Percentiles rank a stretch among this genome's conserved stretches.
Evolutionary conservation across 2,113 vertebrate genomes (phyloP).

Genomic region (Gymnobelideus leadbeateri): DNA sequence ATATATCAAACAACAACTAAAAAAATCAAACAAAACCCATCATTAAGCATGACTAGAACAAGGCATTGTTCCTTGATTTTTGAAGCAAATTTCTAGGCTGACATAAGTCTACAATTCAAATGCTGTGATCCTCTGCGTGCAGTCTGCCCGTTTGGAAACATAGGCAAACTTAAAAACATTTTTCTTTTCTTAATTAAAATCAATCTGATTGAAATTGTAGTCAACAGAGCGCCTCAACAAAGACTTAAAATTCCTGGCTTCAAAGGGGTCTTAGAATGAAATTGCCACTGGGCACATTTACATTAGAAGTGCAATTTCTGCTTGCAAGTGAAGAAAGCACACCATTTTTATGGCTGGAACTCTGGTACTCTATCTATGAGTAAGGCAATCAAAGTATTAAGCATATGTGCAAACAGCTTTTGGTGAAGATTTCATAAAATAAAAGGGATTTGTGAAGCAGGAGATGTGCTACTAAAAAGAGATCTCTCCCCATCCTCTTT

Average conservation of each 20-base stretch:
- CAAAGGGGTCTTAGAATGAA: constrained; percentile 66
- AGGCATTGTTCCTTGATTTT: constrained; percentile 27
- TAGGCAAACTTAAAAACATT: constrained; percentile 67
- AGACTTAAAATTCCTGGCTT: constrained; percentile 74
- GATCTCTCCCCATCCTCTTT: background rate
- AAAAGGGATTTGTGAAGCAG: background rate
- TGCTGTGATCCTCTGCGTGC: constrained; percentile 39
- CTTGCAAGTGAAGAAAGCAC: constrained; percentile 73
- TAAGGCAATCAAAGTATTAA: constrained; percentile 70
- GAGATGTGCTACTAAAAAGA: background rate
- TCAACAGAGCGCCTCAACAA: constrained; percentile 63
- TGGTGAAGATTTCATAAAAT: background rate
- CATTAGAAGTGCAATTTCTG: constrained; percentile 77
- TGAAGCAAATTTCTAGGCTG: constrained; percentile 28
- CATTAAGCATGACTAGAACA: constrained; percentile 35
- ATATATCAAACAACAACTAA: background rate
- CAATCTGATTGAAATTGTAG: constrained; percentile 66
- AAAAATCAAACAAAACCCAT: background rate
- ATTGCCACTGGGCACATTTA: constrained; percentile 67
- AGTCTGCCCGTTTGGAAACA: constrained; percentile 20
- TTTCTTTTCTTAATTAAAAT: constrained; percentile 43
- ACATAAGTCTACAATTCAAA: constrained; percentile 55
- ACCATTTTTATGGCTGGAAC: constrained; percentile 78
- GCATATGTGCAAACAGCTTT: constrained; percentile 61
- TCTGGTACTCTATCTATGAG: constrained; percentile 70